A percentile compares a stretch with the other conserved stretches of the same genome.
These are phyloP conservation scores for Lasius fuliginosus DNA, from an alignment of 2,888 invertebrate species.

Conservation along the genomic window DNA sequence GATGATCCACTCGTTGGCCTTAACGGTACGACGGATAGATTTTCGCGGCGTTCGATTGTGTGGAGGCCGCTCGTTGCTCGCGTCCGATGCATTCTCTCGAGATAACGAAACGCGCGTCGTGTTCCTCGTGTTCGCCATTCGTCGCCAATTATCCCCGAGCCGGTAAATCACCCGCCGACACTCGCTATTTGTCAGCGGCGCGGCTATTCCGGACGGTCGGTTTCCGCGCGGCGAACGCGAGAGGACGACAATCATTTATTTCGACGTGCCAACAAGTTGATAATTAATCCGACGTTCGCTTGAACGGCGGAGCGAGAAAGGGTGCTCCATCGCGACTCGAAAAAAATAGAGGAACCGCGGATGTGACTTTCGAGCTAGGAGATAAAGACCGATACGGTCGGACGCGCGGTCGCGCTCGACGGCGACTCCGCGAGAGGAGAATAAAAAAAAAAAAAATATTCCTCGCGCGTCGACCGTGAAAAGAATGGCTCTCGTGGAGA, in stretches of 20 bases:
- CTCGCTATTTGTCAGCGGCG: slow-evolving; percentile 53
- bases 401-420: not conserved
- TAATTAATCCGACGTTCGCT: slow-evolving; percentile 67
- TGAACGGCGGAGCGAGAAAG: slow-evolving; percentile 48
- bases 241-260: slow-evolving; percentile 73
- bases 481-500: slow-evolving; percentile 25
- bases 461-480: not conserved
- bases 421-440: not conserved
- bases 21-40: slow-evolving; percentile 69
- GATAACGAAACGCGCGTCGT: slow-evolving; percentile 65
- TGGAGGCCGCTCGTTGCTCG: not conserved
- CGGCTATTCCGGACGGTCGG: slow-evolving; percentile 42
- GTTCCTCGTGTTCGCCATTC: slow-evolving; percentile 60
- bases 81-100: slow-evolving; percentile 30
- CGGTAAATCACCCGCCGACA: slow-evolving; percentile 71
- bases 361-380: slow-evolving; percentile 12
- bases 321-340: slow-evolving; percentile 33
- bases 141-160: slow-evolving; percentile 69
- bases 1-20: slow-evolving; percentile 39
- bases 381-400: slow-evolving; percentile 5
- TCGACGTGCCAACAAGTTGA: slow-evolving; percentile 73
- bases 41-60: slow-evolving; percentile 51
- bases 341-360: slow-evolving; percentile 4
- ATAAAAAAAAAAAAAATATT: slow-evolving; percentile 1
- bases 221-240: slow-evolving; percentile 33